phyloP scores from a whole-genome alignment of 1,140 invertebrate genomes.

The Drosophila subpulchrella region DNA sequence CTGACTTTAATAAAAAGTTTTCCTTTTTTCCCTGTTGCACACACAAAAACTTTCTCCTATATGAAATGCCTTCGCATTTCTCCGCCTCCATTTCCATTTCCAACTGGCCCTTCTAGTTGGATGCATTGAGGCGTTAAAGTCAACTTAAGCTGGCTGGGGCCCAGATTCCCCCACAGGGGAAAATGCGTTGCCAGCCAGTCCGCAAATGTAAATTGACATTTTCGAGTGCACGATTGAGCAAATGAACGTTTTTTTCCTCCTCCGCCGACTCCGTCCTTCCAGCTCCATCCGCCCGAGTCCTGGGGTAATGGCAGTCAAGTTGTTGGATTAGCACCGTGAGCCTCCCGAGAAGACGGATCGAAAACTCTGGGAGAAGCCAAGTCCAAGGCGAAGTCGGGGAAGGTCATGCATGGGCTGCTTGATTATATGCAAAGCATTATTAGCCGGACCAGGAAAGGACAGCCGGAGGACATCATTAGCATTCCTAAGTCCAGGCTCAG shows the following conservation, averaged over 20 bases:
- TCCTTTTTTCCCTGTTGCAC: constrained; percentile 33
- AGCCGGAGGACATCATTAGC: constrained; percentile 64
- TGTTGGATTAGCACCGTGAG: constrained; percentile 73
- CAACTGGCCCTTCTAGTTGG: constrained; percentile 45
- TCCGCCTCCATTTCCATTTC: constrained; percentile 7
- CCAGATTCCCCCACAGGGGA: constrained; percentile 47
- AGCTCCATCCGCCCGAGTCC: constrained; percentile 10
- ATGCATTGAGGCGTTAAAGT: constrained; percentile 81
- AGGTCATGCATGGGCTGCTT: constrained; percentile 63
- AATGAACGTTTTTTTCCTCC: constrained; percentile 70
- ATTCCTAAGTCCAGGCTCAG: constrained; percentile 53
- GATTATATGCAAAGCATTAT: constrained; percentile 77
- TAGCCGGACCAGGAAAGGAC: constrained; percentile 16
- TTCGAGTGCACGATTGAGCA: constrained; percentile 83
- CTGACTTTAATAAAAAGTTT: constrained; percentile 80
- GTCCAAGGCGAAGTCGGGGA: background rate
- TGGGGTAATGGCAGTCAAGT: constrained; percentile 74
- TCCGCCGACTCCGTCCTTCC: background rate
- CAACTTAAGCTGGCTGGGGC: constrained; percentile 68
- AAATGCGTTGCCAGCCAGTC: constrained; percentile 55
- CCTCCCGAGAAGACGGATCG: constrained; percentile 27
- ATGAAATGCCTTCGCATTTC: constrained; percentile 13
- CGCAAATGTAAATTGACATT: constrained; percentile 83
- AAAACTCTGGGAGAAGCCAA: background rate
- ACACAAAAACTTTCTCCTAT: constrained; percentile 65